phyloP scores from a whole-genome alignment of 2,797 vertebrate species.

The Esox masquinongy region DNA sequence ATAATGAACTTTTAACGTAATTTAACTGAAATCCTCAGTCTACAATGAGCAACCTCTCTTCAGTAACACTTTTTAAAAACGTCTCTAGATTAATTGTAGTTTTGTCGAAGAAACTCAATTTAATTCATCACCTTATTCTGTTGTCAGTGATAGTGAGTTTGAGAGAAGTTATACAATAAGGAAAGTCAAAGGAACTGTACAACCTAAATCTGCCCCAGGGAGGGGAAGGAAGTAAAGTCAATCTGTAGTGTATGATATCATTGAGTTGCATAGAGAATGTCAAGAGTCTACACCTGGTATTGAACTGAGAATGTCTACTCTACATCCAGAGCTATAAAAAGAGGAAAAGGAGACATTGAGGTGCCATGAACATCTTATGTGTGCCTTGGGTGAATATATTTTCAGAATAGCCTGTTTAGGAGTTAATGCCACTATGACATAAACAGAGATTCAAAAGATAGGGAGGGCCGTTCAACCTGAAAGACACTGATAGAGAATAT shows the following conservation, averaged over 20 bases:
- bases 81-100: too few relatives aligned
- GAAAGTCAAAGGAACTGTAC: background rate
- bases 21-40: background rate
- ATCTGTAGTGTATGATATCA: constrained; percentile 8
- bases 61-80: too few relatives aligned
- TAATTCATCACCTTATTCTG: background rate
- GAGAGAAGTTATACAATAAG: background rate
- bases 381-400: background rate
- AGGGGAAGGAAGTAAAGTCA: background rate
- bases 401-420: background rate
- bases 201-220: background rate
- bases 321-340: background rate
- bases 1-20: background rate
- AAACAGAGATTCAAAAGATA: background rate
- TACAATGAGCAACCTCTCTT: background rate
- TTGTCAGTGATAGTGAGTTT: background rate
- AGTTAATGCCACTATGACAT: background rate
- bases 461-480: background rate
- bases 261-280: background rate
- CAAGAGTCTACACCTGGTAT: constrained; percentile 8
- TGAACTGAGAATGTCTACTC: background rate
- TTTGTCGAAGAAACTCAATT: too few relatives aligned
- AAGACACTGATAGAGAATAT: background rate
- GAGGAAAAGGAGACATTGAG: background rate
- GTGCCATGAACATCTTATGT: background rate